Evolutionary conservation across 2,888 invertebrate genomes (phyloP), one percentile per base, ranked within the genome.

Genomic region (Morinoia aosen): DNA sequence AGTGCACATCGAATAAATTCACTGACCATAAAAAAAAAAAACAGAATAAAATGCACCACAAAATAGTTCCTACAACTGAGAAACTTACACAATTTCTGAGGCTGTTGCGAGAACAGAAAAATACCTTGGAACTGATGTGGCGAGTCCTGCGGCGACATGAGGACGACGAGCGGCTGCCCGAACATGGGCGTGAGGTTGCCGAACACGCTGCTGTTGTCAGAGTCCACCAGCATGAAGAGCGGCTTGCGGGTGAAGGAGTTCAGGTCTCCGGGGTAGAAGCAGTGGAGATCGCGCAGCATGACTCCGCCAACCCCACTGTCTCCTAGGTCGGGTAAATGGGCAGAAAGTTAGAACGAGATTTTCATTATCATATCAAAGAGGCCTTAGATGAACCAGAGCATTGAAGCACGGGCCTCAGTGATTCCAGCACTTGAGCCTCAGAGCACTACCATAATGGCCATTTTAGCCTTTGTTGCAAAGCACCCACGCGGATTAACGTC

Each of bases 181-280:
- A 99, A 99, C 97, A 98, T 98, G 96, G 98, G 98, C 10, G 40
- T 48, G 97, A 99, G 98, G 97, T 98, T 98, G 98, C 99, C 98
- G 97, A 99, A 99, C 97, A 98, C 98, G 97, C 98, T 98, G 97
- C 99, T 99, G 97, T 99, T 99, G 97, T 99, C 99, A 97, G 99
- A 99, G 97, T 99, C 99, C 97, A 99, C 98, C 96, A 99, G 98
- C 96, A 99, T 98, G 97, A 99, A 99, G 96, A 99, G 98, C 64
- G 99, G 99, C 97, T 98, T 98, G 97, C 99, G 98, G 40, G 99
- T 99, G 97, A 98, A 99, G 2, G 99, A 98, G 97, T 98, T 98
- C 96, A 99, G 97, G 97, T 99, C 99, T 96, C 99, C 99, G 61
- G 99, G 99, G 97, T 99, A 99, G 96, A 99, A 98, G 97, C 97